Evolutionary conservation across 2,113 vertebrate genomes (phyloP).

Genomic region (Amblyopsis rosae): DNA sequence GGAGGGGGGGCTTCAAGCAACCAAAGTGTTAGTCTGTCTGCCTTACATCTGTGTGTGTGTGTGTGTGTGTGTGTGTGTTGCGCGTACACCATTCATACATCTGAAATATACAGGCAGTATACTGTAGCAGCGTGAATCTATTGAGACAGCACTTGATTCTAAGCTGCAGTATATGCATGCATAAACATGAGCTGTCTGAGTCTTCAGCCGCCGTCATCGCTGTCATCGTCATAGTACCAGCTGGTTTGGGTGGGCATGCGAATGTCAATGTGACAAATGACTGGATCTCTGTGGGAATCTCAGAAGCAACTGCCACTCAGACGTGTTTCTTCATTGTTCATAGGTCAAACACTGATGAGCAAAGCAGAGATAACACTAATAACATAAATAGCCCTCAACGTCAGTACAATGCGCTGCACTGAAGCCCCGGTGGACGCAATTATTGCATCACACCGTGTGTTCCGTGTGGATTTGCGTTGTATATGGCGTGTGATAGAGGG

Average conservation of each 20-base stretch:
- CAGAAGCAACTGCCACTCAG: neutral
- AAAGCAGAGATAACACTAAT: too few relatives aligned
- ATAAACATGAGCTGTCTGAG: neutral
- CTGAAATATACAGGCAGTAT: too few relatives aligned
- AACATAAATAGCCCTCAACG: too few relatives aligned
- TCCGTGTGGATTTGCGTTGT: too few relatives aligned
- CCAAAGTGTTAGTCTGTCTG: slow-evolving; percentile 39
- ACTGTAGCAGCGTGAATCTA: neutral
- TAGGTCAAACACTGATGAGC: too few relatives aligned
- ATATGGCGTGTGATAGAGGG: neutral
- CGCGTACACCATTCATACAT: neutral
- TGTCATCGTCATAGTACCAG: neutral
- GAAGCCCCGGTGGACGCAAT: too few relatives aligned
- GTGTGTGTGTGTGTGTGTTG: neutral
- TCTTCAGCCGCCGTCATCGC: neutral
- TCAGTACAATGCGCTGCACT: too few relatives aligned
- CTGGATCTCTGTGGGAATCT: slow-evolving; percentile 40
- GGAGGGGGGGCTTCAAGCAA: slow-evolving; percentile 58
- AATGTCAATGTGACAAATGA: slow-evolving; percentile 8
- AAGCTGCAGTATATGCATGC: neutral
- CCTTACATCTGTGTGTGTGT: slow-evolving; percentile 21
- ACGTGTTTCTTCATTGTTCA: too few relatives aligned
- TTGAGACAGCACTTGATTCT: too few relatives aligned
- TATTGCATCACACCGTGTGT: too few relatives aligned
- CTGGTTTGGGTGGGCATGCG: slow-evolving; percentile 12